phyloP scores from a whole-genome alignment of 2,888 invertebrate genomes.

The Papilio gigon region DNA sequence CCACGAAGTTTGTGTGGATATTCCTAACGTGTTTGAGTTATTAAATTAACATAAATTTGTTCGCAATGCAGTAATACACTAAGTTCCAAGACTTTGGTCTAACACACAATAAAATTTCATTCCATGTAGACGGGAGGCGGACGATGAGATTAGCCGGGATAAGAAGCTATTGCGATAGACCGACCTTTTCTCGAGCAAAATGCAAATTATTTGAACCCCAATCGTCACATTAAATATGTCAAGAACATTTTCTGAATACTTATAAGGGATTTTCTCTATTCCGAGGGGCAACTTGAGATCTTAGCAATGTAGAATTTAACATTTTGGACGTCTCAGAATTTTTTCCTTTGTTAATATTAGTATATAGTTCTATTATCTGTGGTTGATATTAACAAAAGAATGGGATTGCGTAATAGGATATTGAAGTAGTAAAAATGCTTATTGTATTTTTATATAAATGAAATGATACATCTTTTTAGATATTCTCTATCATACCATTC shows the following conservation, averaged over 20 bases:
- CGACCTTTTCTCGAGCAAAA: conserved; percentile 59
- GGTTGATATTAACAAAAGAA: conserved; percentile 32
- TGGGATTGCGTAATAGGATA: not conserved
- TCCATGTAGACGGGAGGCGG: conserved; percentile 52
- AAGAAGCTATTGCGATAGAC: conserved; percentile 58
- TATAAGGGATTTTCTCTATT: conserved; percentile 27
- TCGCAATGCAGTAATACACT: not conserved
- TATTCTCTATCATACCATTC: not conserved
- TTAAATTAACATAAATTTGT: not conserved
- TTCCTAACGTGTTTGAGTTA: not conserved
- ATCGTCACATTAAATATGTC: conserved; percentile 39
- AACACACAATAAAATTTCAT: conserved; percentile 55
- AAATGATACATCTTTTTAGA: conserved; percentile 46
- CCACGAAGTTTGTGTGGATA: not conserved
- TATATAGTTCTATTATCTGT: no score
- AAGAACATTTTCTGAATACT: conserved; percentile 33
- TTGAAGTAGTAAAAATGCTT: not conserved
- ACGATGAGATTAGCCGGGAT: conserved; percentile 62
- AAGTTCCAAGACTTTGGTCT: conserved; percentile 50
- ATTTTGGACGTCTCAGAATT: conserved; percentile 21
- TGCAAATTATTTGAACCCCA: conserved; percentile 56
- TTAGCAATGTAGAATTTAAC: conserved; percentile 15
- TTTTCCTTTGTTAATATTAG: conserved; percentile 18
- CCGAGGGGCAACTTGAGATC: conserved; percentile 3
- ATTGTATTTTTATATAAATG: conserved; percentile 20